phyloP scores from a whole-genome alignment of 1,140 invertebrate species.

The Caligus rogercresseyi region DNA sequence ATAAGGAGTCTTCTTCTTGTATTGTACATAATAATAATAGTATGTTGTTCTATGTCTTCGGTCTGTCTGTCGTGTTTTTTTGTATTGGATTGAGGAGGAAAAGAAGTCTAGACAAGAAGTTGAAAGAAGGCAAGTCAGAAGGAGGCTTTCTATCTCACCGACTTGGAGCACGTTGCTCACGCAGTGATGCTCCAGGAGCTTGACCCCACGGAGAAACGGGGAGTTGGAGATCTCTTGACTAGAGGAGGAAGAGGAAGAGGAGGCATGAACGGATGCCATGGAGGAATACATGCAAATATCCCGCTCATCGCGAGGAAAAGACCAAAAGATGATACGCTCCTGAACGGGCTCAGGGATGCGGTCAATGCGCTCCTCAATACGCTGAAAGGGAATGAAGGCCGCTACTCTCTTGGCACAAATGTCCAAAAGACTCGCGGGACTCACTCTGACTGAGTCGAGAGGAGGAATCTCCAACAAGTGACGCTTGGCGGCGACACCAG shows the following conservation, averaged over 20 bases:
- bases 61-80: no score
- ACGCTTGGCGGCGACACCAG: no score
- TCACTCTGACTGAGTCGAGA: no score
- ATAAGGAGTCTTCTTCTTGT: no score
- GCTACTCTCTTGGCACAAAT: conserved; percentile 63
- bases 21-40: no score
- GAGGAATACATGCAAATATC: conserved; percentile 78
- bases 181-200: conserved; percentile 53
- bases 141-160: no score
- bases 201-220: conserved; percentile 64
- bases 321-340: conserved; percentile 66
- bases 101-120: no score
- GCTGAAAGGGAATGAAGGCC: conserved; percentile 61
- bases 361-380: conserved; percentile 64
- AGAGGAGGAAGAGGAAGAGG: conserved; percentile 26
- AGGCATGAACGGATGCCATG: conserved; percentile 37
- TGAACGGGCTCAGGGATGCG: conserved; percentile 72
- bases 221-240: conserved; percentile 48
- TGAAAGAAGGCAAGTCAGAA: conserved; percentile 26
- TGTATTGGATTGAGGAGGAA: no score
- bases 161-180: conserved; percentile 70
- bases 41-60: no score
- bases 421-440: conserved; percentile 40
- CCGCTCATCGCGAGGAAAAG: conserved; percentile 62
- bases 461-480: no score